Percentiles rank a stretch among this genome's conserved stretches.
phyloP scores from a whole-genome alignment of 2,888 invertebrate species.

The Dicycla oo region DNA sequence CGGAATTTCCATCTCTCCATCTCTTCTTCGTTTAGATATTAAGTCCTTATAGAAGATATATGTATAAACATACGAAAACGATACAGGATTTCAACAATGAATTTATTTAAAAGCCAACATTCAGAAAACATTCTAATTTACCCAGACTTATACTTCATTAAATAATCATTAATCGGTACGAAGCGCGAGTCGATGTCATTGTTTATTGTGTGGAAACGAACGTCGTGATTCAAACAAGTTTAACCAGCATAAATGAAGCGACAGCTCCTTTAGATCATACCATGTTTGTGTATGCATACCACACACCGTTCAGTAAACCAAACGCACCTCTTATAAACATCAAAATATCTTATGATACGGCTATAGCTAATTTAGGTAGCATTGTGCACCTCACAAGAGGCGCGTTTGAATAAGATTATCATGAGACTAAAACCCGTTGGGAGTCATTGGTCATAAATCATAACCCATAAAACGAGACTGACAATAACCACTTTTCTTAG shows the following conservation, averaged over 20 bases:
- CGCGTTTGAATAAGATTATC: constrained; percentile 89
- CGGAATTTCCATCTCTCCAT: neutral
- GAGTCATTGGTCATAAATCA: constrained; percentile 90
- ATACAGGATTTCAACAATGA: constrained; percentile 13
- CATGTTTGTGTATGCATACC: constrained; percentile 80
- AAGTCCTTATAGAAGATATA: no score
- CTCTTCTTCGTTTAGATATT: no score
- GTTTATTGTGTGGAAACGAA: constrained; percentile 73
- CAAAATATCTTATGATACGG: constrained; percentile 81
- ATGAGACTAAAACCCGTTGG: constrained; percentile 88
- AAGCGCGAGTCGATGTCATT: constrained; percentile 69
- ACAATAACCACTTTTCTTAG: constrained; percentile 87
- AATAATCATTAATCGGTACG: constrained; percentile 78
- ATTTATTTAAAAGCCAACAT: constrained; percentile 1
- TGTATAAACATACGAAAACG: neutral
- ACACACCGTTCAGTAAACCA: constrained; percentile 77
- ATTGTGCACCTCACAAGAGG: constrained; percentile 88
- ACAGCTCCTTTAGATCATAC: constrained; percentile 70
- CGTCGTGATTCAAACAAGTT: constrained; percentile 73
- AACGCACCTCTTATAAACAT: constrained; percentile 76
- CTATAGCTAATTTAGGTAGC: constrained; percentile 90
- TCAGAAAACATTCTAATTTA: constrained; percentile 47
- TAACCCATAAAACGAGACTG: constrained; percentile 89
- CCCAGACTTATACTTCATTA: constrained; percentile 73
- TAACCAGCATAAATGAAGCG: constrained; percentile 74